Evolutionary conservation across 2,888 invertebrate species (phyloP).

Genomic region (Cheilosia variabilis): DNA sequence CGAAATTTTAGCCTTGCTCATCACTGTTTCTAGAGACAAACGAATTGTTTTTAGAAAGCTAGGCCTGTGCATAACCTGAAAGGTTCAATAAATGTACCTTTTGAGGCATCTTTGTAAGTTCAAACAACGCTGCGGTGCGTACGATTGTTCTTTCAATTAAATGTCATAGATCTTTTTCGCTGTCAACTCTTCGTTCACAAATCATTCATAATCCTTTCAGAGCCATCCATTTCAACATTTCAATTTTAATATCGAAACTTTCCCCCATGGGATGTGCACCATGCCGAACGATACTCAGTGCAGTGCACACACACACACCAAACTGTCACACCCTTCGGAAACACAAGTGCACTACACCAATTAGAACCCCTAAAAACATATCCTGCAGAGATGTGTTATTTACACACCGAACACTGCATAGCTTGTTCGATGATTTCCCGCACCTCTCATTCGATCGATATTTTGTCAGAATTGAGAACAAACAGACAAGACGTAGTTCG

Average conservation of each 20-base stretch:
- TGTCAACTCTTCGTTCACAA: not conserved
- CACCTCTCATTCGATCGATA: slow-evolving; percentile 15
- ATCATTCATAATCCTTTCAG: not conserved
- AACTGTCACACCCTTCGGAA: slow-evolving; percentile 43
- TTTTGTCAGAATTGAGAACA: slow-evolving; percentile 10
- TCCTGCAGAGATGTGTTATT: slow-evolving; percentile 30
- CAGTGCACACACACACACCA: not conserved
- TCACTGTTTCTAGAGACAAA: too few species aligned
- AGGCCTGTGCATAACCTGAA: too few species aligned
- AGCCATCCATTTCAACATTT: not conserved
- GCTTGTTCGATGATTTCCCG: not conserved
- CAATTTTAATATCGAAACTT: not conserved
- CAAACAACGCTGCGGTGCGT: too few species aligned
- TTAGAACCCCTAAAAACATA: slow-evolving; percentile 13
- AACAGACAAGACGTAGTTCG: slow-evolving; percentile 36
- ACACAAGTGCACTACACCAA: slow-evolving; percentile 28
- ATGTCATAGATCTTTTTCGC: too few species aligned
- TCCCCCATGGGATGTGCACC: not conserved
- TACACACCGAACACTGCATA: slow-evolving; percentile 18
- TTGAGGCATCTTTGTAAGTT: too few species aligned
- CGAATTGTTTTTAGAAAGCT: too few species aligned
- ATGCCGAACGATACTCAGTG: not conserved
- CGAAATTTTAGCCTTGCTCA: too few species aligned
- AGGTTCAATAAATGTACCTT: too few species aligned
- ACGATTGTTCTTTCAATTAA: too few species aligned